Evolutionary conservation across 1,140 invertebrate genomes (phyloP).

Genomic region (Saccostrea glomerata): DNA sequence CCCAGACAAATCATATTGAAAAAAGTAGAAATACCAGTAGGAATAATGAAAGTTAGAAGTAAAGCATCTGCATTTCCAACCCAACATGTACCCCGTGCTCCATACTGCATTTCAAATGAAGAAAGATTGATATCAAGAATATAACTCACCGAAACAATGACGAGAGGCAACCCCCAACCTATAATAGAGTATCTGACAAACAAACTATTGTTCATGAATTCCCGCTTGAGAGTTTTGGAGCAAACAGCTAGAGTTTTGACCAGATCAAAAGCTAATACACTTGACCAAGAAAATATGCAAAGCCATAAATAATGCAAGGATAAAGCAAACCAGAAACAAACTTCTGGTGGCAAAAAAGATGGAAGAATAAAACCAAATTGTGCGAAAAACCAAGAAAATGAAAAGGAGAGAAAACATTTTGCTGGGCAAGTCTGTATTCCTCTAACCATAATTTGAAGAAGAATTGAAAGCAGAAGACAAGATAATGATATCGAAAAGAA

Average conservation of each 20-base stretch:
- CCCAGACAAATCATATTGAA: background rate
- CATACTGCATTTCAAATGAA: background rate
- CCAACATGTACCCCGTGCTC: background rate
- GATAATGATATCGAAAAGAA: background rate
- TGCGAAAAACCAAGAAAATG: background rate
- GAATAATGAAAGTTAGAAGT: background rate
- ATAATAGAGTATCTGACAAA: background rate
- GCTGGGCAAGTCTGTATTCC: background rate
- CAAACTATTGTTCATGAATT: background rate
- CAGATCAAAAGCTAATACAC: background rate
- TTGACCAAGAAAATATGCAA: constrained; percentile 8
- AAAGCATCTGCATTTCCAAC: background rate
- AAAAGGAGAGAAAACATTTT: background rate
- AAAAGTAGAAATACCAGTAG: background rate
- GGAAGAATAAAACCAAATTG: background rate
- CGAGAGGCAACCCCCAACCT: background rate
- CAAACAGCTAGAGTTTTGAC: background rate
- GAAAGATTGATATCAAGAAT: background rate
- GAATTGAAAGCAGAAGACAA: background rate
- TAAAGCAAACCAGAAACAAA: background rate
- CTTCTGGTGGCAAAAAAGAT: background rate
- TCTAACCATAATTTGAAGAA: background rate
- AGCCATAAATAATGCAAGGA: background rate
- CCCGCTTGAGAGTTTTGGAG: background rate
- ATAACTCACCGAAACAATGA: background rate